These are phyloP conservation scores for Agrypnus murinus DNA, from an alignment of 2,888 invertebrate genomes.

Conservation along the genomic window DNA sequence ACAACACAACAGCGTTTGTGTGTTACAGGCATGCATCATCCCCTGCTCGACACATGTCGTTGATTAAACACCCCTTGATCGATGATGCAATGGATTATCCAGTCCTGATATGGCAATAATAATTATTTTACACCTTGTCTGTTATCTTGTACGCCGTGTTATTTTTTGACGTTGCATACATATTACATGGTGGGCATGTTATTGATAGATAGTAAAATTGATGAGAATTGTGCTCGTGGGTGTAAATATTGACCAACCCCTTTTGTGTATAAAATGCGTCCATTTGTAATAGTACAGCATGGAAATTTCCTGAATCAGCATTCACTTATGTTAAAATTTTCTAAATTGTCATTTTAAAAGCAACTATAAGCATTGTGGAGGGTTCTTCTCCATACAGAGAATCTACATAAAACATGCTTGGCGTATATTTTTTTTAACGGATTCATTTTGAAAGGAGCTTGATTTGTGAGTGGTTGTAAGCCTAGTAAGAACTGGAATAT, in stretches of 20 bases:
- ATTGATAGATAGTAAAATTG: too few species aligned
- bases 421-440: slow-evolving; percentile 18
- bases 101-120: slow-evolving; percentile 22
- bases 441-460: slow-evolving; percentile 44
- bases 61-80: slow-evolving; percentile 40
- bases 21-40: slow-evolving; percentile 35
- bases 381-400: background rate
- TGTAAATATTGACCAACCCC: background rate
- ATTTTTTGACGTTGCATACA: too few species aligned
- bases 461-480: slow-evolving; percentile 50
- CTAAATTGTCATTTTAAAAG: slow-evolving; percentile 20
- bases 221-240: background rate
- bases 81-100: slow-evolving; percentile 27
- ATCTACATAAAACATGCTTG: slow-evolving; percentile 24
- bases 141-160: background rate
- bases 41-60: slow-evolving; percentile 37
- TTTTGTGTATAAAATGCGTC: slow-evolving; percentile 5
- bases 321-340: background rate
- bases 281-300: background rate
- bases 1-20: background rate
- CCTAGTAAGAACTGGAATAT: slow-evolving; percentile 50
- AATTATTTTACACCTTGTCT: slow-evolving; percentile 27
- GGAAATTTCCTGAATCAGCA: background rate
- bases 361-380: background rate
- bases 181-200: too few species aligned